Evolutionary conservation across 2,888 invertebrate genomes (phyloP), one percentile per base, ranked within the genome.

Genomic region (Tolmerus cingulatus): DNA sequence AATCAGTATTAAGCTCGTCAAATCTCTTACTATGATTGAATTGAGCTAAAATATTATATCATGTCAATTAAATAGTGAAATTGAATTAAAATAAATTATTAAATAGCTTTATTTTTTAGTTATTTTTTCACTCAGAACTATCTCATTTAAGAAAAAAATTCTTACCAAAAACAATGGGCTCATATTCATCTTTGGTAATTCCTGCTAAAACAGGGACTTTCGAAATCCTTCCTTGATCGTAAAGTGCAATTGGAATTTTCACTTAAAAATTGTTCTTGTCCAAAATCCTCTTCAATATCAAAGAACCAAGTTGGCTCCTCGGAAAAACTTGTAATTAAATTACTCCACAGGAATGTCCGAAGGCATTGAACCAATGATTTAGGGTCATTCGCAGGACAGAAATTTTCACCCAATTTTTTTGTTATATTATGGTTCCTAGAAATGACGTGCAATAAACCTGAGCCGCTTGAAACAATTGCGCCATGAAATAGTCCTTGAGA

Each of bases 131-230:
- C 30, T 30, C 1, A 2, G 3, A 30, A 30, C 30, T 2, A 30
- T 30, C 3, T 34, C 34, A 34, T 7, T 7, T 34, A 34, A 34
- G 34, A 34, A 34, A 7, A 34, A 34, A 7, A 7, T 46, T 14
- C 43, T 46, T 84, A 84, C 82, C 66, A n/a, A 66, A 27, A 0
- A 95, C 95, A 86, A 93, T 93, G 89, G 94, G 94, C 87, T 94
- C 94, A 92, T 96, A 95, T 91, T 96, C 96, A 88, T 95, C 94
- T 81, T 94, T 93, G 0, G 95, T 95, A 89, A 95, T 93, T 87
- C 96, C 95, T 88, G 95, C 93, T 82, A 96, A 94, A 87, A 95
- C 91, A 0, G 96, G 96, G 34, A 96, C 94, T 78, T 94, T 93
- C 89, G 94, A 92, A 87, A 95, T 94, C 55, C 94, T 93, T 1